Conservation (phyloP, 1,140 invertebrate genomes). For the Saccostrea echinata region DNA sequence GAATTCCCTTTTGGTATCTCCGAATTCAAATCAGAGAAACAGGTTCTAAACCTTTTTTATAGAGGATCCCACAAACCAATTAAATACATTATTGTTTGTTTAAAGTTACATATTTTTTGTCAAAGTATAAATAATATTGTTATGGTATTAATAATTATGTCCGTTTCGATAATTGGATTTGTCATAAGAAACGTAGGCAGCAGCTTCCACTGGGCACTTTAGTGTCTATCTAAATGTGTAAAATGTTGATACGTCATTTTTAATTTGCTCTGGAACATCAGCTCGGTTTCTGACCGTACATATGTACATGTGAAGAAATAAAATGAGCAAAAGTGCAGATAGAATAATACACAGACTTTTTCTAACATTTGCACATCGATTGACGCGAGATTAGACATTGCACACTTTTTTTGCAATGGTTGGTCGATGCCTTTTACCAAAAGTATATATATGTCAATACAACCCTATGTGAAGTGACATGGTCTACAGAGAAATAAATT, state of each 20-base stretch:
- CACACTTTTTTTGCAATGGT: no score
- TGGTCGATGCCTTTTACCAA: no score
- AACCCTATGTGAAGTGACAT: no score
- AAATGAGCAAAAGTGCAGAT: no score
- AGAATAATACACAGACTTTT: no score
- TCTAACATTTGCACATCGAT: no score
- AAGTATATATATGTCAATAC: no score
- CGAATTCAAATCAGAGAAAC: background rate
- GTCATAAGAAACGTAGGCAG: background rate
- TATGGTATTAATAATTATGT: slow-evolving; percentile 10
- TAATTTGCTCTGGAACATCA: no score
- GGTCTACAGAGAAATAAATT: background rate
- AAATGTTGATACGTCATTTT: no score
- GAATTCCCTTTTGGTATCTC: slow-evolving; percentile 23
- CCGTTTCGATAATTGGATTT: background rate
- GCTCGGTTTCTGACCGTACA: no score
- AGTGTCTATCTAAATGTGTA: background rate
- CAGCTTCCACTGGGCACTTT: background rate
- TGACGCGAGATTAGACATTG: no score
- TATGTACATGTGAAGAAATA: no score
- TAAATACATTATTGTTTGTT: slow-evolving; percentile 22
- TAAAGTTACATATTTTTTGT: slow-evolving; percentile 19
- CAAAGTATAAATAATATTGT: background rate
- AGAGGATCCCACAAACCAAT: background rate
- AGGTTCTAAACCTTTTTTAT: background rate